These are phyloP conservation scores for Achatina immaculata DNA, from an alignment of 1,140 invertebrate genomes.

Conservation along the genomic window DNA sequence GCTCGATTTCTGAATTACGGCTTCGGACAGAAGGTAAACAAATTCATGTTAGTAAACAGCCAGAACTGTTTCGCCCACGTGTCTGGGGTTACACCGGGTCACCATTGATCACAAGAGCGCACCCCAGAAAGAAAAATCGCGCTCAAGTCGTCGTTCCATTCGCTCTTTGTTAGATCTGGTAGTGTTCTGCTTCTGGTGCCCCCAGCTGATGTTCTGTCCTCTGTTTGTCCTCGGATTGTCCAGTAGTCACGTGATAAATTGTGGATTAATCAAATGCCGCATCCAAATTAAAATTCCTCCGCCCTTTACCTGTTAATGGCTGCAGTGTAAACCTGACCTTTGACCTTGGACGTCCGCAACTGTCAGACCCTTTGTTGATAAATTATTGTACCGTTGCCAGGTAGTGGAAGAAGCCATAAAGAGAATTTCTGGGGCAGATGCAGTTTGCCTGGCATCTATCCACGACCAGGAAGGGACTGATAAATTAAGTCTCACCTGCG, in stretches of 20 bases:
- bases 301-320: background rate
- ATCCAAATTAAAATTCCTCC: background rate
- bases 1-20: background rate
- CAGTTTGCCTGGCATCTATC: no score
- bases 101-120: background rate
- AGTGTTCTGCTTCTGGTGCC: background rate
- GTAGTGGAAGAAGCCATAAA: background rate
- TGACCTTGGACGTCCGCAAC: no score
- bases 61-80: background rate
- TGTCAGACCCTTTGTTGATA: background rate
- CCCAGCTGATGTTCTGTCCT: background rate
- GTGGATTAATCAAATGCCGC: background rate
- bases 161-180: background rate
- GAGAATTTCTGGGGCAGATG: background rate
- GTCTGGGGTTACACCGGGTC: background rate
- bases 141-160: background rate
- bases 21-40: slow-evolving; percentile 11
- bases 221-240: background rate
- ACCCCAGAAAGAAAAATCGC: background rate
- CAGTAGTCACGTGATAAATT: background rate
- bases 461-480: no score
- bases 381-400: background rate
- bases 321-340: background rate
- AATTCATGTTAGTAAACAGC: background rate
- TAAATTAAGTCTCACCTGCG: no score